A percentile compares a stretch with the other conserved stretches of the same genome.
phyloP scores from a whole-genome alignment of 2,888 invertebrate genomes.

The Rhimphoctona megacephalus region DNA sequence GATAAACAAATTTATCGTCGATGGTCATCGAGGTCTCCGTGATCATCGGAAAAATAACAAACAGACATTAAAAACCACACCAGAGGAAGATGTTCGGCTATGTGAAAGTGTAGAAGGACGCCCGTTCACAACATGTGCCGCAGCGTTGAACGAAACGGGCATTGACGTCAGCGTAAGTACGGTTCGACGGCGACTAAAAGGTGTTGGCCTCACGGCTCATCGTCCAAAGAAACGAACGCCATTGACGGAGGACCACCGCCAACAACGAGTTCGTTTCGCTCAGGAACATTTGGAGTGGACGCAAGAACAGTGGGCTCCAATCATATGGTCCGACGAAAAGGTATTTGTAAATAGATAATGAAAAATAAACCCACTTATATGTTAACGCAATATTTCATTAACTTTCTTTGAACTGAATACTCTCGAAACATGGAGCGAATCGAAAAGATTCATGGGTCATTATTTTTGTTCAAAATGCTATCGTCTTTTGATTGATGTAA shows the following conservation, averaged over 20 bases:
- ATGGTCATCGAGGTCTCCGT: background rate
- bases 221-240: background rate
- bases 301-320: background rate
- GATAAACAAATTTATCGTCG: background rate
- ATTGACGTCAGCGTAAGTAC: background rate
- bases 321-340: constrained; percentile 18
- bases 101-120: constrained; percentile 1
- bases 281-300: background rate
- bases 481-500: too few species aligned
- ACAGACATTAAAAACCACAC: constrained; percentile 6
- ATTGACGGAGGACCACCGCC: constrained; percentile 2
- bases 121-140: background rate
- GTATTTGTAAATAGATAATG: background rate
- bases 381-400: too few species aligned
- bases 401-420: too few species aligned
- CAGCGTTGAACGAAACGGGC: background rate
- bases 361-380: background rate
- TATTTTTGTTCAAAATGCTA: too few species aligned
- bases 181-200: background rate
- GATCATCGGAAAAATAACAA: constrained; percentile 29
- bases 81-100: background rate
- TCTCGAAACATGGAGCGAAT: too few species aligned
- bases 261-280: background rate
- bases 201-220: constrained; percentile 8
- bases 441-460: too few species aligned